Evolutionary conservation across 2,797 vertebrate species (phyloP).

Genomic region (Meda fulgida): DNA sequence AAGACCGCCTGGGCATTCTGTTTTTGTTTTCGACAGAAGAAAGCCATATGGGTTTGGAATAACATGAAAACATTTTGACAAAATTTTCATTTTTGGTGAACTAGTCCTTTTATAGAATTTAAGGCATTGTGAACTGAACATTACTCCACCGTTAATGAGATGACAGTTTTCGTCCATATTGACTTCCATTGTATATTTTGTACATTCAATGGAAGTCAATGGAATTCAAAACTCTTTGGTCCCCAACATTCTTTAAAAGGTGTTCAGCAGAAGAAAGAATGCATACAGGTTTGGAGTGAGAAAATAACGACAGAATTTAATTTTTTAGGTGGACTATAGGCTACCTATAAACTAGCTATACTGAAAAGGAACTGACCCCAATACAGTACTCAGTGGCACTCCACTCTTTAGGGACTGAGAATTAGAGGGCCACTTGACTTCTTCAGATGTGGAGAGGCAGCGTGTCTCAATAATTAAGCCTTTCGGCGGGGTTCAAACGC

Average conservation of each 20-base stretch:
- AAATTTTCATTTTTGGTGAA: neutral
- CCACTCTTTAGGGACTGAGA: constrained; percentile 21
- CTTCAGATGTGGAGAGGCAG: constrained; percentile 30
- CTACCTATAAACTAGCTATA: neutral
- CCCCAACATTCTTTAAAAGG: neutral
- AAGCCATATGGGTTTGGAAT: neutral
- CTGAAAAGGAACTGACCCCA: neutral
- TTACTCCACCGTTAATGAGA: neutral
- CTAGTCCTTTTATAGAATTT: neutral
- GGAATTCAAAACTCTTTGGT: neutral
- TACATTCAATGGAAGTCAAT: neutral
- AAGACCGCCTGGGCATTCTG: neutral
- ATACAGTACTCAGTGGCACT: constrained; percentile 8
- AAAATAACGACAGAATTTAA: neutral
- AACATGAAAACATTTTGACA: neutral
- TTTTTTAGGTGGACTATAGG: neutral
- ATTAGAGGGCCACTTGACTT: constrained; percentile 37
- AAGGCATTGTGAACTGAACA: neutral
- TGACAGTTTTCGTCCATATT: neutral
- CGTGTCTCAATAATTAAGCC: constrained; percentile 32
- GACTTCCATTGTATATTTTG: neutral
- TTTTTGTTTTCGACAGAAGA: too few species aligned
- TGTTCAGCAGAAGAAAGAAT: neutral
- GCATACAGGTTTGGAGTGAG: neutral
- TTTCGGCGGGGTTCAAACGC: constrained; percentile 11